A percentile compares a stretch with the other conserved stretches of the same genome.
Evolutionary conservation across 2,797 vertebrate genomes (phyloP).

Genomic region (Acipenser oxyrinchus): DNA sequence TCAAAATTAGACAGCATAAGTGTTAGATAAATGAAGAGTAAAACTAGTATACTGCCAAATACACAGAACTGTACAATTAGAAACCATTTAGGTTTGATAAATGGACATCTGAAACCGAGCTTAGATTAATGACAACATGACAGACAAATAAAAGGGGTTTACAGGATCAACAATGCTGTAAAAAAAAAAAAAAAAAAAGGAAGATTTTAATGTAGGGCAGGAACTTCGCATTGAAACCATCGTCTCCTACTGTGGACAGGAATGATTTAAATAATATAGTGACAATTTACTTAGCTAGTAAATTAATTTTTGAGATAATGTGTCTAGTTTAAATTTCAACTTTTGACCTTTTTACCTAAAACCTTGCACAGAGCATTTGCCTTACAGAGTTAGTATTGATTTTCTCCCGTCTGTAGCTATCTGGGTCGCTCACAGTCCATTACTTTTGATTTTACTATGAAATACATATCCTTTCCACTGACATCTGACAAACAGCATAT

Average conservation of each 20-base stretch:
- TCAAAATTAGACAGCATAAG: too few relatives aligned
- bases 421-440: constrained; percentile 69
- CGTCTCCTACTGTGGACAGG: background rate
- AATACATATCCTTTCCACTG: constrained; percentile 72
- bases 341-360: constrained; percentile 52
- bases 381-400: constrained; percentile 62
- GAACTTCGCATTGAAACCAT: too few relatives aligned
- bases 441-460: constrained; percentile 82
- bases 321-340: constrained; percentile 71
- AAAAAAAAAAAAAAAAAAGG: too few relatives aligned
- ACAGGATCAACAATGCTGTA: too few relatives aligned
- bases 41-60: too few relatives aligned
- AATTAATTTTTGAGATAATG: constrained; percentile 72
- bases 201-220: too few relatives aligned
- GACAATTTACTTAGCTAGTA: constrained; percentile 57
- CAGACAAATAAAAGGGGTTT: too few relatives aligned
- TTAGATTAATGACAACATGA: too few relatives aligned
- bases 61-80: too few relatives aligned
- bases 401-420: constrained; percentile 54
- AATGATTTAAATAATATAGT: constrained; percentile 34
- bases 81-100: too few relatives aligned
- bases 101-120: too few relatives aligned
- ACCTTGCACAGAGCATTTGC: constrained; percentile 29
- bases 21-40: too few relatives aligned
- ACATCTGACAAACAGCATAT: constrained; percentile 84